A percentile compares a stretch with the other conserved stretches of the same genome.
These are phyloP conservation scores for Ptychadena robeensis DNA, from an alignment of 2,797 vertebrate species.

Conservation along the genomic window DNA sequence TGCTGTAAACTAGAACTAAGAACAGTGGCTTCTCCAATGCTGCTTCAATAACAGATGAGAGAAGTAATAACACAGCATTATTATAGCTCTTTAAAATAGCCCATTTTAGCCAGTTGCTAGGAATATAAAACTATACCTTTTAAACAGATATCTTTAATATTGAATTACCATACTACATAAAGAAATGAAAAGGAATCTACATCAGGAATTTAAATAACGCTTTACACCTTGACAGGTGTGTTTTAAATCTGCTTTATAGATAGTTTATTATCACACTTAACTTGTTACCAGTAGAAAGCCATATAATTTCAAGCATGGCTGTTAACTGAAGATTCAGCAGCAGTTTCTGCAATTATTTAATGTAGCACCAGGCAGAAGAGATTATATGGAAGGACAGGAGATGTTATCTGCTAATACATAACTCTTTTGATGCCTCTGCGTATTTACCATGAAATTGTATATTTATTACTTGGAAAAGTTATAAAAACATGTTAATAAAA, in stretches of 20 bases:
- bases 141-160: not conserved
- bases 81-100: no score
- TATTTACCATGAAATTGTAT: not conserved
- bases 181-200: not conserved
- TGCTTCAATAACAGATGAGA: no score
- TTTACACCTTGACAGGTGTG: constrained; percentile 3
- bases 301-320: not conserved
- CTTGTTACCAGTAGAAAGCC: constrained; percentile 3
- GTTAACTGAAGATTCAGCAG: not conserved
- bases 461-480: not conserved
- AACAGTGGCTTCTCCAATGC: no score
- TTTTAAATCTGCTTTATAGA: not conserved
- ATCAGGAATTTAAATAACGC: not conserved
- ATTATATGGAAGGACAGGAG: not conserved
- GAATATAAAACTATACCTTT: not conserved
- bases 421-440: not conserved
- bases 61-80: no score
- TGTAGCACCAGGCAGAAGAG: not conserved
- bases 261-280: constrained; percentile 8
- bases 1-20: no score
- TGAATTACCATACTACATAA: not conserved
- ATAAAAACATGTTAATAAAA: not conserved
- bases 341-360: not conserved
- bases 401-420: not conserved
- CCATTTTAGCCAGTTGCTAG: no score